Evolutionary conservation across 2,797 vertebrate genomes (phyloP).

Genomic region (Dallia pectoralis): DNA sequence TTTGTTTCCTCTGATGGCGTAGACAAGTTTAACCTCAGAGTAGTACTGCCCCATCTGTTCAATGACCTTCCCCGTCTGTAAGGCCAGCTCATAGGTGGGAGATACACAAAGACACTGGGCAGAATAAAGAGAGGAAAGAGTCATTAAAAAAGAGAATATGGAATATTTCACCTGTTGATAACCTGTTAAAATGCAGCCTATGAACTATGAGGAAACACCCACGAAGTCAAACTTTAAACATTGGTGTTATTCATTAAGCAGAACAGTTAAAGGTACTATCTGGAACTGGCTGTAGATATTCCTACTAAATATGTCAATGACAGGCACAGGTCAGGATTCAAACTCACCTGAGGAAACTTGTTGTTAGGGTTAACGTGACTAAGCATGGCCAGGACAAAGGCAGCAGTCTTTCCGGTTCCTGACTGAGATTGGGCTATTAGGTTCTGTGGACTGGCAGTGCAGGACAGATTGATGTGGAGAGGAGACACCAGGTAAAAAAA

Average conservation of each 20-base stretch:
- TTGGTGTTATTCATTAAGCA: neutral
- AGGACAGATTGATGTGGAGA: neutral
- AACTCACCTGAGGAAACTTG: constrained; percentile 88
- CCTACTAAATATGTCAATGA: neutral
- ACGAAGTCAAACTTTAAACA: too few relatives aligned
- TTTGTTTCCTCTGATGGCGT: constrained; percentile 95
- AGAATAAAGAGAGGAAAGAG: neutral
- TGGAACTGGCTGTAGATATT: neutral
- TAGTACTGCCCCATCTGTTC: constrained; percentile 96
- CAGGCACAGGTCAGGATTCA: neutral
- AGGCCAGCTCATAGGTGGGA: constrained; percentile 93
- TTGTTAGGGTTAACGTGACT: constrained; percentile 90
- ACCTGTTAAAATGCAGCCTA: neutral
- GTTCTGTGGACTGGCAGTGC: constrained; percentile 86
- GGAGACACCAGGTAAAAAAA: neutral
- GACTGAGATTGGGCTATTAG: constrained; percentile 98
- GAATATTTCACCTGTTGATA: neutral
- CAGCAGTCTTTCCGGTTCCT: constrained; percentile 96
- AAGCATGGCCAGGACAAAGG: constrained; percentile 97
- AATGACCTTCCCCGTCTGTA: constrained; percentile 96
- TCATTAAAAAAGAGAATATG: neutral
- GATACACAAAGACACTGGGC: constrained; percentile 93
- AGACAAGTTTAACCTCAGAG: constrained; percentile 88
- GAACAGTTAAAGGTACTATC: neutral
- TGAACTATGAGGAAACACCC: too few relatives aligned